Evolutionary conservation across 2,113 vertebrate species (phyloP).

Genomic region (Arothron firmamentum): DNA sequence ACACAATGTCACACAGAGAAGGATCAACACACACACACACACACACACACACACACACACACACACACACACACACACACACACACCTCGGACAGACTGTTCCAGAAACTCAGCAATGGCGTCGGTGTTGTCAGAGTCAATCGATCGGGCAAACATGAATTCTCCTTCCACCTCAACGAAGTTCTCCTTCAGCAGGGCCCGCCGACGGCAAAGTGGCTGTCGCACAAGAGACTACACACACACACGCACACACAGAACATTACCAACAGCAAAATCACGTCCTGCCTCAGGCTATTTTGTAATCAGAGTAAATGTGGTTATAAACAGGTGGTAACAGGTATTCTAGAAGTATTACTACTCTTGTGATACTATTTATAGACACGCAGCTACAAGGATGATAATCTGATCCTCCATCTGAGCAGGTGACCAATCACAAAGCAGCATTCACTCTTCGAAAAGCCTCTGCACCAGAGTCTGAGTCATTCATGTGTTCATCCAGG

Average conservation of each 20-base stretch:
- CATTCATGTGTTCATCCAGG: too few relatives aligned
- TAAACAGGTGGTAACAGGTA: too few relatives aligned
- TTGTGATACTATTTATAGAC: too few relatives aligned
- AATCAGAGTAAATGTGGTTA: slow-evolving; percentile 50
- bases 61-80: background rate
- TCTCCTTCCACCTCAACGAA: slow-evolving; percentile 85
- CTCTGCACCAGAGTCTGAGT: too few relatives aligned
- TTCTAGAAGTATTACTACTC: too few relatives aligned
- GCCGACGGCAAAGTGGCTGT: slow-evolving; percentile 78
- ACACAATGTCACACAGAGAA: too few relatives aligned
- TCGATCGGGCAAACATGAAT: slow-evolving; percentile 83
- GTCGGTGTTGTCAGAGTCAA: slow-evolving; percentile 80
- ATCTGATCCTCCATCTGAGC: too few relatives aligned
- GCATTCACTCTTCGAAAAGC: too few relatives aligned
- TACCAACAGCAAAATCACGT: slow-evolving; percentile 39
- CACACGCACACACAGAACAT: slow-evolving; percentile 10
- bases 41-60: slow-evolving; percentile 53
- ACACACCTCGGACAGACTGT: slow-evolving; percentile 84
- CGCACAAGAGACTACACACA: slow-evolving; percentile 79
- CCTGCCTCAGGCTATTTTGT: slow-evolving; percentile 41
- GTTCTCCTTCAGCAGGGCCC: slow-evolving; percentile 79
- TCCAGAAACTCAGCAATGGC: slow-evolving; percentile 88
- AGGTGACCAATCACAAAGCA: too few relatives aligned
- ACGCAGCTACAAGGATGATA: too few relatives aligned
- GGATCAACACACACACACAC: background rate